A percentile compares a stretch with the other conserved stretches of the same genome.
Evolutionary conservation across 2,113 vertebrate genomes (phyloP).

Genomic region (Chaetodon auriga): DNA sequence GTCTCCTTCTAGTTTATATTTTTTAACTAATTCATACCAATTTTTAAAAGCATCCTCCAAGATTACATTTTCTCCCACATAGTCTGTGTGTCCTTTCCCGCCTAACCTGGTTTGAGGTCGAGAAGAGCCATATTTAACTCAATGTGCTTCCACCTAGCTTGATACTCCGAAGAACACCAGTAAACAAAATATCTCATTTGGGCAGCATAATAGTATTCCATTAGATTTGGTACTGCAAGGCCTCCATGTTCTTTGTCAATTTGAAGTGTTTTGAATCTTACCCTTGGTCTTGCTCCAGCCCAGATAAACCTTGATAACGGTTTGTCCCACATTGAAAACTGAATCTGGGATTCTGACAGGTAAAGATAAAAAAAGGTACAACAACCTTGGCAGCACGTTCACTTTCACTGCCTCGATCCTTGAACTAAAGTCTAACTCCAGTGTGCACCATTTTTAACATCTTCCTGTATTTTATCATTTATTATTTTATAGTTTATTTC

Average conservation of each 20-base stretch:
- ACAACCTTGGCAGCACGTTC: too few relatives aligned
- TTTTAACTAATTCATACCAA: neutral
- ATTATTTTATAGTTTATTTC: too few relatives aligned
- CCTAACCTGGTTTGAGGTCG: neutral
- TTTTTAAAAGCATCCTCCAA: too few relatives aligned
- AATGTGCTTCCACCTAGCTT: neutral
- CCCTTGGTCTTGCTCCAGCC: neutral
- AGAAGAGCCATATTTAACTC: too few relatives aligned
- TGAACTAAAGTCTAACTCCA: too few relatives aligned
- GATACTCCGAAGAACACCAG: neutral
- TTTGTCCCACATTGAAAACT: neutral
- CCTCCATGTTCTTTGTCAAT: neutral
- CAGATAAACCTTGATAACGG: neutral
- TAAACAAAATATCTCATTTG: neutral
- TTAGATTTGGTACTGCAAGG: neutral
- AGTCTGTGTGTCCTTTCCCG: neutral
- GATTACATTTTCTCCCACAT: neutral
- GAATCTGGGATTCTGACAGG: neutral
- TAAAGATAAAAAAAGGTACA: neutral
- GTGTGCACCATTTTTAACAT: too few relatives aligned
- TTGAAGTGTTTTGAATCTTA: constrained; percentile 1
- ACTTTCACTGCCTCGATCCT: too few relatives aligned
- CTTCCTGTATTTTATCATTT: too few relatives aligned
- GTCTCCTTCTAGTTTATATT: neutral
- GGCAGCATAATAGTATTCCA: neutral